These are phyloP conservation scores for Drosophila antonietae DNA, from an alignment of 2,888 invertebrate genomes.

Conservation along the genomic window DNA sequence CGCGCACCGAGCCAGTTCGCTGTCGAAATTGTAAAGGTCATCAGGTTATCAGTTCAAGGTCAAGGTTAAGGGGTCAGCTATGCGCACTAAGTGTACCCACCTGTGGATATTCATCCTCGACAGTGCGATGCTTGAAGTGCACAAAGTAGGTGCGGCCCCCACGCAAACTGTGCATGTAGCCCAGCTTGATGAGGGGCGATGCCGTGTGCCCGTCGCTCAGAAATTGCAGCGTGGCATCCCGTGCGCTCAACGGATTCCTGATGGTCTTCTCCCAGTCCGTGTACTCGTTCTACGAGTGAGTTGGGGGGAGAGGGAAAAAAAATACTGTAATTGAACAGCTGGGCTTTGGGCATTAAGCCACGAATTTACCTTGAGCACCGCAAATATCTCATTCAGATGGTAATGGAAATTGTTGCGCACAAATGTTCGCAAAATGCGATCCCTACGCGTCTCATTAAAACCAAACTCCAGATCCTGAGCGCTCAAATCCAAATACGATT, in stretches of 20 bases:
- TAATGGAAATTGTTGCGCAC: conserved; percentile 97
- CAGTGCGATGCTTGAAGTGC: conserved; percentile 94
- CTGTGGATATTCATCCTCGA: conserved; percentile 92
- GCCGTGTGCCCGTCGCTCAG: conserved; percentile 96
- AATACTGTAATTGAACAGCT: neutral
- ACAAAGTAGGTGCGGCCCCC: conserved; percentile 94
- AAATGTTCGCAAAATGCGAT: conserved; percentile 94
- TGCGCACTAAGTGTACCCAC: conserved; percentile 83
- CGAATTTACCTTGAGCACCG: conserved; percentile 88
- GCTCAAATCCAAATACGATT: conserved; percentile 93
- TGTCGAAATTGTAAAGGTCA: conserved; percentile 78
- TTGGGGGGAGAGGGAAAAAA: no score
- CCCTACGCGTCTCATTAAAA: conserved; percentile 94
- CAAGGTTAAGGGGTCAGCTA: conserved; percentile 15
- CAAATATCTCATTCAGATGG: conserved; percentile 97
- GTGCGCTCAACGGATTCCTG: conserved; percentile 93
- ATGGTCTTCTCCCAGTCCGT: conserved; percentile 97
- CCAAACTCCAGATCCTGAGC: conserved; percentile 95
- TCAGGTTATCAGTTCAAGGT: conserved; percentile 2
- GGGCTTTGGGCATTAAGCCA: neutral
- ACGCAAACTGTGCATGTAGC: conserved; percentile 91
- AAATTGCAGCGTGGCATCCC: conserved; percentile 93
- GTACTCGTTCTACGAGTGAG: conserved; percentile 91
- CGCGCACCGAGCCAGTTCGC: conserved; percentile 92
- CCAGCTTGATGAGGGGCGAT: conserved; percentile 92